Base-by-base conservation (phyloP, 2,888 invertebrate genomes). In the Deilephila elpenor region DNA sequence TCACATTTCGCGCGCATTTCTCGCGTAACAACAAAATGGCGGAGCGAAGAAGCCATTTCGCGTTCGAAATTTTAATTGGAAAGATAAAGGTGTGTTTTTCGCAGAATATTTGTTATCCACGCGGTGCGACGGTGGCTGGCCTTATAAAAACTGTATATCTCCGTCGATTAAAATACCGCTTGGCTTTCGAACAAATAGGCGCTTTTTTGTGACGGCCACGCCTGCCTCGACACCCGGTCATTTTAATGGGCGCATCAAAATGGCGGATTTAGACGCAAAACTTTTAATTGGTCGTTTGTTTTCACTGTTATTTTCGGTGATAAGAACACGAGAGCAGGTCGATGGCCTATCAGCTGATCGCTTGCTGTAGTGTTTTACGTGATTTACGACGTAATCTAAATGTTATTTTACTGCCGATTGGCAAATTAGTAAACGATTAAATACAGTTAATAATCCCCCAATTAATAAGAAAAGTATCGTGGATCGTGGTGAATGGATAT, bases 51-150 rank as follows among this genome's bases (percentile, higher is more conserved):
- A 89, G 91, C 93, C 92, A 94, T 93, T 91, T 91, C 92, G 86
- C 84, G 88, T 88, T 87, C 79, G 86, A 88, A 92, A 93, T 94
- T 91, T 94, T 93, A 94, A 94, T 94, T 93, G 93, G 93, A 82
- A 88, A 88, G 88, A 88, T 89, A 89, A 90, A 89, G 86, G 88
- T 82, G 79, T 81, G 76, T 81, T 82, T 86, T 90, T 90, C 89
- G 86, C 84, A 82, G 88, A 87, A 90, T 89, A 88, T 88, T 86
- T 83, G 64, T 60, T 61, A 71, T 67, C 44, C 67, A 70, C 67
- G 56, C 72, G 20, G 70, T 72, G 60, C 51, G 67, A 72, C 72
- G 60, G 74, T 67, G 71, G 70, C 62, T 61, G 70, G 37, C 59
- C 34, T 37, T 60, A 44, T 60, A 64, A 75, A 81, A 81, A 83